Evolutionary conservation across 2,113 vertebrate genomes (phyloP).

Genomic region (Sylvilagus bachmani): DNA sequence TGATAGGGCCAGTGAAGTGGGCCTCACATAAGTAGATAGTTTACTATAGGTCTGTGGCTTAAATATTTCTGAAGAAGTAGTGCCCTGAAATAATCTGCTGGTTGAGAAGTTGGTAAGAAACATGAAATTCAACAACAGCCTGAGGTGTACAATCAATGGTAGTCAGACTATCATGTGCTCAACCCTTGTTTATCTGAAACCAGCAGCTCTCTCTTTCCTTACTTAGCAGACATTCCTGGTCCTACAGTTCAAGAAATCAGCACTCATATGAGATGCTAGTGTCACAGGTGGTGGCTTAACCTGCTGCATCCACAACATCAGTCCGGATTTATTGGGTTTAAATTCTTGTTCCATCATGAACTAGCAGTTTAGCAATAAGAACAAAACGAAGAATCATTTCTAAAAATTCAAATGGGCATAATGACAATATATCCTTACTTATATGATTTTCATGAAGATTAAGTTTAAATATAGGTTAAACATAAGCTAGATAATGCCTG

Average conservation of each 20-base stretch:
- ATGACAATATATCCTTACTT: neutral
- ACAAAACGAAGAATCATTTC: neutral
- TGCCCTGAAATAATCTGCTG: neutral
- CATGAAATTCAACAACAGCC: neutral
- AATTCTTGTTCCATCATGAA: neutral
- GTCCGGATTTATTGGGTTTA: neutral
- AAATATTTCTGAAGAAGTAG: neutral
- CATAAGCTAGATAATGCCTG: too few species aligned
- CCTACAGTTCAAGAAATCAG: neutral
- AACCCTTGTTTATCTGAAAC: neutral
- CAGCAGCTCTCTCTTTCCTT: neutral
- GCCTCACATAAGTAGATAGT: neutral
- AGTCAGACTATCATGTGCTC: neutral
- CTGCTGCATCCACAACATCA: neutral
- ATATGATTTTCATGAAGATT: neutral
- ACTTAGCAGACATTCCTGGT: neutral
- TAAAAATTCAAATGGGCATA: neutral
- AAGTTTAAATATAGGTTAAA: too few species aligned
- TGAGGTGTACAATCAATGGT: neutral
- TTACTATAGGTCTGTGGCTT: neutral
- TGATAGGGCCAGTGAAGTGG: neutral
- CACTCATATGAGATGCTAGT: too few species aligned
- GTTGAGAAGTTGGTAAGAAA: neutral
- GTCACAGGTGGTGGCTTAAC: neutral
- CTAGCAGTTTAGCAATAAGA: neutral